Conservation (phyloP, 2,888 invertebrate genomes). For the Bimastos eiseni region DNA sequence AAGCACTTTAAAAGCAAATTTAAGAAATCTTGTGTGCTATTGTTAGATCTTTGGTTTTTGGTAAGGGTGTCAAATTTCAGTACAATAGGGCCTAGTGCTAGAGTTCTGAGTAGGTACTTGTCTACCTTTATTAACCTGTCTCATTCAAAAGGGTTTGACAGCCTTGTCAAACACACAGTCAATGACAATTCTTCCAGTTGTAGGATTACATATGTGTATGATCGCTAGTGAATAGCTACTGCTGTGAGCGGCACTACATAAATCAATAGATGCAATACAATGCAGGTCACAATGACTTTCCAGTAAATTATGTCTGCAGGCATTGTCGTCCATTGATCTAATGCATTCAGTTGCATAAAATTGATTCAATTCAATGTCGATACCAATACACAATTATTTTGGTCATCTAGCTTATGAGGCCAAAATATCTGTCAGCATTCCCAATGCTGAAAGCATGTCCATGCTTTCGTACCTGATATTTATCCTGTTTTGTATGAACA, state of each 20-base stretch:
- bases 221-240: no score
- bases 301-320: neutral
- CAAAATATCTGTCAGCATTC: neutral
- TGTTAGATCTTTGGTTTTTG: neutral
- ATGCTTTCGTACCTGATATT: neutral
- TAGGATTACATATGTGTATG: no score
- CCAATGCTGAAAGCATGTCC: neutral
- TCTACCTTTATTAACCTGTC: no score
- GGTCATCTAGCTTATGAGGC: neutral
- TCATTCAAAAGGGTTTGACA: no score
- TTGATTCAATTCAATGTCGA: no score
- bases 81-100: neutral
- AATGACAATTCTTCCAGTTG: no score
- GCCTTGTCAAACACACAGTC: no score
- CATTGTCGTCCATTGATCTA: neutral
- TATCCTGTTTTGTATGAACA: neutral
- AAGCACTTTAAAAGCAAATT: neutral
- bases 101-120: neutral
- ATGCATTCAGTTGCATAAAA: neutral
- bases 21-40: no score
- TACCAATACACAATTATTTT: neutral
- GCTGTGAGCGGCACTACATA: no score
- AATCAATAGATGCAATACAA: no score
- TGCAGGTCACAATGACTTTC: neutral
- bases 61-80: neutral